phyloP scores from a whole-genome alignment of 2,888 invertebrate genomes.

The Mythimna vitellina region DNA sequence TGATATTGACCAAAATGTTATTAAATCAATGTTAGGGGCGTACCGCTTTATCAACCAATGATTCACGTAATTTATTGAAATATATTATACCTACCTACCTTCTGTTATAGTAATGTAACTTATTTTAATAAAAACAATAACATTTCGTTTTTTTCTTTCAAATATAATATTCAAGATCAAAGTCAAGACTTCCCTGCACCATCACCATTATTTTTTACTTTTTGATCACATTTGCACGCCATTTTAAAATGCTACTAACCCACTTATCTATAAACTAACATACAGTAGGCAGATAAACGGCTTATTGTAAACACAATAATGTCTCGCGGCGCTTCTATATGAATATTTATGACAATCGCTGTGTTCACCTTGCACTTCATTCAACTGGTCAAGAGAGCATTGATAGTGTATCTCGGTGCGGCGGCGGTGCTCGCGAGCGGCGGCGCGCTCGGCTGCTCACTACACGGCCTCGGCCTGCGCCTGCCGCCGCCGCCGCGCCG shows the following conservation, averaged over 20 bases:
- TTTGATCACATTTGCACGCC: background rate
- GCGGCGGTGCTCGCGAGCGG: conserved; percentile 1
- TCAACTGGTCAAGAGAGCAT: conserved; percentile 56
- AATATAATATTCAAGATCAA: background rate
- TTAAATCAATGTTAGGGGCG: conserved; percentile 41
- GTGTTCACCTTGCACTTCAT: conserved; percentile 65
- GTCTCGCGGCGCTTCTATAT: conserved; percentile 13
- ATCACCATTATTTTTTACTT: background rate
- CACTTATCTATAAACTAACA: conserved; percentile 17
- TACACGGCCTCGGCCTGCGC: conserved; percentile 46
- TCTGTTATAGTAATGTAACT: no score
- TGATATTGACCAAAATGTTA: conserved; percentile 15
- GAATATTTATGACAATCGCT: conserved; percentile 28
- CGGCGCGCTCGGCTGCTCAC: conserved; percentile 55
- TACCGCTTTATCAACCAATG: conserved; percentile 36
- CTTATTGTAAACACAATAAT: conserved; percentile 26
- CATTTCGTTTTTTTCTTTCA: background rate
- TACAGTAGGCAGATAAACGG: conserved; percentile 14
- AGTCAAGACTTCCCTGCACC: background rate
- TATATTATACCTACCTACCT: no score
- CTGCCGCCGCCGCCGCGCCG: no score
- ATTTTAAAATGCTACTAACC: background rate
- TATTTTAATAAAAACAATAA: conserved; percentile 8
- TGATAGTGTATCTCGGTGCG: conserved; percentile 39
- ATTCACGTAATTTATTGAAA: conserved; percentile 21